Evolutionary conservation across 2,113 vertebrate genomes (phyloP).

Genomic region (Recurvirostra avosetta): DNA sequence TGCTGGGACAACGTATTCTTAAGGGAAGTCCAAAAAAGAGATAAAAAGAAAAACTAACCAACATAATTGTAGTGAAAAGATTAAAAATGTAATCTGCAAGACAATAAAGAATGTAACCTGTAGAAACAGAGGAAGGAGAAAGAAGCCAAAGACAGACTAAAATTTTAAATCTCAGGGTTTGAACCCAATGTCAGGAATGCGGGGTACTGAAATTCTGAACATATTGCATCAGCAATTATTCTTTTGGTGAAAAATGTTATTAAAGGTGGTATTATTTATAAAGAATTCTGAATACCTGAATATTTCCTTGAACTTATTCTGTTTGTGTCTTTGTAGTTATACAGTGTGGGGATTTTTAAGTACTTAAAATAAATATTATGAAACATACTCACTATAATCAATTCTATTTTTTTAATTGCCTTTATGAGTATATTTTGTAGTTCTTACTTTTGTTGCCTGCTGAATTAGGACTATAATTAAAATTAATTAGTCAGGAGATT

Average conservation of each 20-base stretch:
- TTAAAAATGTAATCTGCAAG: not conserved
- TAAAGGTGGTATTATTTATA: not conserved
- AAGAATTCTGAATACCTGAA: not conserved
- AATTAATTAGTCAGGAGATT: not conserved
- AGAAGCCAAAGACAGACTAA: not conserved
- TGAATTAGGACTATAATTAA: not conserved
- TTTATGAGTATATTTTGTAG: not conserved
- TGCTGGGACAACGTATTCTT: not conserved
- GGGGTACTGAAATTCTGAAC: not conserved
- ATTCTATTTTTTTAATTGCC: not conserved
- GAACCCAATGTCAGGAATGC: too few relatives aligned
- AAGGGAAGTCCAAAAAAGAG: not conserved
- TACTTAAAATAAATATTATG: not conserved
- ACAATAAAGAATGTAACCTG: too few relatives aligned
- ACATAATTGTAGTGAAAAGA: not conserved
- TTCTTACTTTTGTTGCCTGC: not conserved
- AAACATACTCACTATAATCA: not conserved
- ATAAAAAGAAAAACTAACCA: not conserved
- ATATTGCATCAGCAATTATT: not conserved
- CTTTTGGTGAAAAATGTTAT: not conserved
- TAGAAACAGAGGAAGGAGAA: not conserved
- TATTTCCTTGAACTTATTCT: not conserved
- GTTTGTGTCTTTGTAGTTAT: not conserved
- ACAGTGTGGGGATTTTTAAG: not conserved
- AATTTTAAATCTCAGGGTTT: not conserved